Conservation (phyloP, 2,888 invertebrate species). For the Siphlonurus alternatus region DNA sequence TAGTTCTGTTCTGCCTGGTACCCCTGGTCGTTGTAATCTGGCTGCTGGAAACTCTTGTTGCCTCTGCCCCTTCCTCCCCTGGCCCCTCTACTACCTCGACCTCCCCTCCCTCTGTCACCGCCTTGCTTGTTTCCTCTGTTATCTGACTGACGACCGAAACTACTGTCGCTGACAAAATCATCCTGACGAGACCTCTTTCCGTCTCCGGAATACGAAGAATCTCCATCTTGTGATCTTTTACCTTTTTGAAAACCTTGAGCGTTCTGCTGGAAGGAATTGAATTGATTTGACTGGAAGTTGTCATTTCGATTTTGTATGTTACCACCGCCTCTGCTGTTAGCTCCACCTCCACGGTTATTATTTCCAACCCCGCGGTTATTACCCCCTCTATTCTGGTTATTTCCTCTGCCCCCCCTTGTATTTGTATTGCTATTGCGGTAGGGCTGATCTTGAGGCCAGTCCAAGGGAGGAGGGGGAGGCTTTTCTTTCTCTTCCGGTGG, state of each 20-base stretch:
- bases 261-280: neutral
- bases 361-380: no score
- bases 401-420: neutral
- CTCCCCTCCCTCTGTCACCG: conserved; percentile 1
- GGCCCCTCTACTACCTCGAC: conserved; percentile 7
- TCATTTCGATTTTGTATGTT: neutral
- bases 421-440: conserved; percentile 12
- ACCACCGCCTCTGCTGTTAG: neutral
- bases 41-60: neutral
- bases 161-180: neutral
- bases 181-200: neutral
- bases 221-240: neutral
- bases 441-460: conserved; percentile 8
- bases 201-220: neutral
- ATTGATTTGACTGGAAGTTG: neutral
- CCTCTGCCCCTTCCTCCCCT: conserved; percentile 7
- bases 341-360: no score
- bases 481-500: conserved; percentile 18
- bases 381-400: neutral
- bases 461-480: conserved; percentile 20
- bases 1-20: neutral
- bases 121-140: conserved; percentile 5
- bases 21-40: conserved; percentile 12
- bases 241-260: neutral
- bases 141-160: conserved; percentile 4